Evolutionary conservation across 1,140 invertebrate species (phyloP), one percentile per base, ranked within the genome.

Genomic region (Samia ricini): DNA sequence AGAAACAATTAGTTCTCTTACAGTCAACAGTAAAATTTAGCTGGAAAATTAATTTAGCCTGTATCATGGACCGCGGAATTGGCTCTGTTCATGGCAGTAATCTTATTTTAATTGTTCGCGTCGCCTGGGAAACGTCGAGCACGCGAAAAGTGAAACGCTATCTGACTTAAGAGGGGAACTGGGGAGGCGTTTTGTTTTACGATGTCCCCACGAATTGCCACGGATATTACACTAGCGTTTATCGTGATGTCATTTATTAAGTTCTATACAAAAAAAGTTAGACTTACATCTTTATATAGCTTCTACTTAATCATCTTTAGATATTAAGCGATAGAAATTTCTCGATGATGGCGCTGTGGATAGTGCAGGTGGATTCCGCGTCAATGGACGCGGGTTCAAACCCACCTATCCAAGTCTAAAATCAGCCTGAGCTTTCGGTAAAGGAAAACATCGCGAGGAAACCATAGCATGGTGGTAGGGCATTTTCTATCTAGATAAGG

Each of bases 91-190:
- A 18, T 18, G 24, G 18, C 54, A 24, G 23, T 56, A 33, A 56
- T 56, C 54, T 56, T 29, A 56, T 56, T 56, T 56, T 56, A 56
- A 56, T 56, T 56, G 24, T 24, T n/a, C n/a, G n/a, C 24, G 18
- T 56, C 54, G 50, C 7, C 1, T 10, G 6, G 50, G 50, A 23
- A 52, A 52, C 7, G 15, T 52, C n/a, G 33, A 42, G 33, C 33
- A 12, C 12, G 33, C 33, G 33, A 42, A 42, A 42, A 42, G 33
- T 15, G 33, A 15, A 42, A 42, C 33, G 33, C 33, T 42, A 15
- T 42, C 33, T 42, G 33, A 42, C 33, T 42, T 42, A 42, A 42
- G 33, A 42, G 33, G n/a, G n/a, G 33, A 42, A 42, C 33, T 42
- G 33, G n/a, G 33, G n/a, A 42, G 15, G 33, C 12, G 33, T 42